Evolutionary conservation across 2,888 invertebrate genomes (phyloP).

Genomic region (Melangyna quadrimaculata): DNA sequence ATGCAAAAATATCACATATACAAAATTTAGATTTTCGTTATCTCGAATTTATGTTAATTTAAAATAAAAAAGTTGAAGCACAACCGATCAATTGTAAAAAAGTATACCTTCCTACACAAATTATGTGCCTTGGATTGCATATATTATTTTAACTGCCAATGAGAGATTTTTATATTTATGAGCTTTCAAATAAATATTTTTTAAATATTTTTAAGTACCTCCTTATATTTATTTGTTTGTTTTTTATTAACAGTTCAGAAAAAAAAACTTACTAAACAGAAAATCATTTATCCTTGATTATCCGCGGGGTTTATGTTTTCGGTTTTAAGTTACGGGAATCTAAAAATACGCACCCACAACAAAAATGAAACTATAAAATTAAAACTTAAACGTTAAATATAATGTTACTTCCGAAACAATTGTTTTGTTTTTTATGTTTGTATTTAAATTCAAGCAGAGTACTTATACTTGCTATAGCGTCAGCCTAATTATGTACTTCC

Average conservation of each 20-base stretch:
- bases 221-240: neutral
- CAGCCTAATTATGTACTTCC: slow-evolving; percentile 37
- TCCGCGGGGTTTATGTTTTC: neutral
- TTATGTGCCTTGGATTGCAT: neutral
- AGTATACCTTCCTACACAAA: too few relatives aligned
- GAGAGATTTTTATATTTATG: slow-evolving; percentile 1
- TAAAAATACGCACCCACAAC: neutral
- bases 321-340: slow-evolving; percentile 9
- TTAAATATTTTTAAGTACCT: neutral
- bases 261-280: neutral
- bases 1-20: too few relatives aligned
- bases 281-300: neutral
- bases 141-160: slow-evolving; percentile 36
- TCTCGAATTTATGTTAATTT: too few relatives aligned
- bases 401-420: slow-evolving; percentile 36
- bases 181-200: neutral
- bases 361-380: neutral
- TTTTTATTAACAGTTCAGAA: neutral
- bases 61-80: too few relatives aligned
- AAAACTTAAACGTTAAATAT: neutral
- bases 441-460: slow-evolving; percentile 16
- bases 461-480: neutral
- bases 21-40: too few relatives aligned
- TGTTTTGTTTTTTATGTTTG: neutral
- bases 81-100: too few relatives aligned